Evolutionary conservation across 2,113 vertebrate species (phyloP).

Genomic region (Tenrec ecaudatus): DNA sequence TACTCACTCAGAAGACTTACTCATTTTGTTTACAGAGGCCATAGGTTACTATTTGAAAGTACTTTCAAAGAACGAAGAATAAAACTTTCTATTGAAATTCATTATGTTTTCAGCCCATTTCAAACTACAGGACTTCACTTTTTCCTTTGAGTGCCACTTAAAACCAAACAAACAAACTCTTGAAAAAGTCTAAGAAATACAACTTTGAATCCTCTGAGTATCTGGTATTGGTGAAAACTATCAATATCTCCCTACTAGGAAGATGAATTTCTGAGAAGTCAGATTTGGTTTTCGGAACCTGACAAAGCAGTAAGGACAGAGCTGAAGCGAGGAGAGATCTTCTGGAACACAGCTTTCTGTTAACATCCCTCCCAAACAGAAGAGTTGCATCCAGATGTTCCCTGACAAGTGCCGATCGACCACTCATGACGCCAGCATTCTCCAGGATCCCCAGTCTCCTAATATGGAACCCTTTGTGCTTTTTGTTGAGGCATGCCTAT

Average conservation of each 20-base stretch:
- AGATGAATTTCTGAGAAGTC: not conserved
- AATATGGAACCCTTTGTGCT: not conserved
- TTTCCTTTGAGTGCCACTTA: not conserved
- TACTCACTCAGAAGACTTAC: not conserved
- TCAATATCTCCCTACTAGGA: not conserved
- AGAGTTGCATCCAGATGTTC: not conserved
- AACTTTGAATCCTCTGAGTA: not conserved
- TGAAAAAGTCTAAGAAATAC: not conserved
- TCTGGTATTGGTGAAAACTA: not conserved
- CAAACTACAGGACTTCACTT: not conserved
- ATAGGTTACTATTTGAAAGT: not conserved
- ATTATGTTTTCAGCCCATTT: not conserved
- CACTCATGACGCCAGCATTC: not conserved
- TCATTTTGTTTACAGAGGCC: not conserved
- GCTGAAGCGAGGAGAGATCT: not conserved
- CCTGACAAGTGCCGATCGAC: not conserved
- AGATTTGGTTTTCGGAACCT: conserved; percentile 6
- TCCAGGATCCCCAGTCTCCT: conserved; percentile 3
- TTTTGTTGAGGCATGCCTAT: not conserved
- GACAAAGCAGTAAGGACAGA: not conserved
- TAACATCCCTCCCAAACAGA: not conserved
- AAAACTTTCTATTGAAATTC: conserved; percentile 32
- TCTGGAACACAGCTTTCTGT: not conserved
- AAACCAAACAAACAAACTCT: conserved; percentile 3
- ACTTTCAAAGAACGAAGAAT: conserved; percentile 28